Percentiles rank a stretch among this genome's conserved stretches.
Conservation (phyloP, 2,113 vertebrate species). For the Vulpes lagopus region DNA sequence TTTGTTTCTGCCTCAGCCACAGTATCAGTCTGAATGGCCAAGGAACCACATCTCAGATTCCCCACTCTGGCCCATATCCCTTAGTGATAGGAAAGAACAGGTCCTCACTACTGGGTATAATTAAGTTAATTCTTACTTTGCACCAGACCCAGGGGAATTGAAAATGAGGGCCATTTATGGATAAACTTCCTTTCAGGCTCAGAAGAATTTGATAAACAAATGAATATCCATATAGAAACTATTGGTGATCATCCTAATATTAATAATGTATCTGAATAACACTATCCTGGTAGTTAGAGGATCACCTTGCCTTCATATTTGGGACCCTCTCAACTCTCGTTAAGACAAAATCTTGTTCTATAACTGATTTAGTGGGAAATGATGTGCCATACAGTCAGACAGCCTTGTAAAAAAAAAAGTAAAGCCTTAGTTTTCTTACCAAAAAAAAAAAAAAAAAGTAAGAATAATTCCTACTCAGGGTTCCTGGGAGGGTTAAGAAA, state of each 20-base stretch:
- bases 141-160: neutral
- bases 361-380: neutral
- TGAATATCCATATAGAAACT: neutral
- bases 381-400: neutral
- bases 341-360: neutral
- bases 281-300: neutral
- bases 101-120: neutral
- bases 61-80: neutral
- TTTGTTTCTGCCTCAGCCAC: neutral
- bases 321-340: neutral
- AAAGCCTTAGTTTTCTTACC: neutral
- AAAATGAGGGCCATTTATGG: neutral
- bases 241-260: neutral
- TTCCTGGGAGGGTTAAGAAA: neutral
- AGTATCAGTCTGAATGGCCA: neutral
- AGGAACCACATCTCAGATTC: neutral
- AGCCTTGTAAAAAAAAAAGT: neutral
- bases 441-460: neutral
- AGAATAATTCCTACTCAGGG: neutral
- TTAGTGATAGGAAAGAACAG: neutral
- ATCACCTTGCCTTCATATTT: neutral
- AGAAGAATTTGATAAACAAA: neutral
- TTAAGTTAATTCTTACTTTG: conserved; percentile 2
- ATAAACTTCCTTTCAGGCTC: neutral
- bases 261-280: neutral